Percentiles rank a stretch among this genome's conserved stretches.
phyloP scores from a whole-genome alignment of 2,113 vertebrate species.

The Cavia porcellus region DNA sequence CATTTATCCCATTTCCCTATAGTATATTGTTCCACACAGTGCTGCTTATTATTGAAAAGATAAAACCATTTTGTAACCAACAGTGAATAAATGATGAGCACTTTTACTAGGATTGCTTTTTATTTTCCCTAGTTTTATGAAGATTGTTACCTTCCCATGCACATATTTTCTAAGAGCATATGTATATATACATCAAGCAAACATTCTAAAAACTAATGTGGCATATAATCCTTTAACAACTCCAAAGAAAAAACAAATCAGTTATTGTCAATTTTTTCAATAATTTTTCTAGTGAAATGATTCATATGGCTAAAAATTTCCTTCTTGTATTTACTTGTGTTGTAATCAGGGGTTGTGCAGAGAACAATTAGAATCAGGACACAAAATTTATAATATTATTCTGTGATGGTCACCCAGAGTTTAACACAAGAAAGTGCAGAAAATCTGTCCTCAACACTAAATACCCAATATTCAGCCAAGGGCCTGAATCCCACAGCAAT shows the following conservation, averaged over 20 bases:
- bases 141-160: conserved; percentile 17
- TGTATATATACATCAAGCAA: background rate
- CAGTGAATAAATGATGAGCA: background rate
- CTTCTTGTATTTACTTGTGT: background rate
- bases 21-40: background rate
- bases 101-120: conserved; percentile 50
- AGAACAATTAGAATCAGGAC: too few species aligned
- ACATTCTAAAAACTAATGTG: background rate
- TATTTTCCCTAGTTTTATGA: conserved; percentile 55
- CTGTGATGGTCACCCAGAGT: too few species aligned
- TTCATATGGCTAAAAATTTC: background rate
- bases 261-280: background rate
- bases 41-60: conserved; percentile 20
- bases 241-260: background rate
- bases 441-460: too few species aligned
- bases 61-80: conserved; percentile 21
- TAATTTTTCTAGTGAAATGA: conserved; percentile 48
- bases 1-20: conserved; percentile 11
- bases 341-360: too few species aligned
- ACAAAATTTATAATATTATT: too few species aligned
- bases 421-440: too few species aligned
- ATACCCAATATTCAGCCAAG: too few species aligned
- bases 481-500: too few species aligned
- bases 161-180: background rate
- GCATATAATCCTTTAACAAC: background rate